Percentiles rank a stretch among this genome's conserved stretches.
These are phyloP conservation scores for Megalonaias nervosa DNA, from an alignment of 1,140 invertebrate genomes.

Conservation along the genomic window DNA sequence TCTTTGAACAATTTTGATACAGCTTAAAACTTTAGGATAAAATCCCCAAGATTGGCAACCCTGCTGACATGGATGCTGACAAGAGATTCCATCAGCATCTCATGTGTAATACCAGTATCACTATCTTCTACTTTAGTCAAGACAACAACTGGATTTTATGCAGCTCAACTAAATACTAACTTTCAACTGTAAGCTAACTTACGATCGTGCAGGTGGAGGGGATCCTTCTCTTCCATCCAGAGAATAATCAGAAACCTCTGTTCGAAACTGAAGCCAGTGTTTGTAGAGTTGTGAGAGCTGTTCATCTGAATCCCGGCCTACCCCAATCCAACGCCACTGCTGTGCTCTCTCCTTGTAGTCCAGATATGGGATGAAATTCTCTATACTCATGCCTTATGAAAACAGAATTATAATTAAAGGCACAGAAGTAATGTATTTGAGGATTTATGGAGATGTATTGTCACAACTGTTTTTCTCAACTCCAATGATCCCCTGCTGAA, in stretches of 20 bases:
- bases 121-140: background rate
- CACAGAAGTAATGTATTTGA: too few species aligned
- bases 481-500: too few species aligned
- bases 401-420: too few species aligned
- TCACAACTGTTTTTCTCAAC: too few species aligned
- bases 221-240: constrained; percentile 64
- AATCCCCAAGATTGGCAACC: too few species aligned
- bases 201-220: constrained; percentile 71
- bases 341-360: constrained; percentile 84
- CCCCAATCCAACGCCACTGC: constrained; percentile 95
- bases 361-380: constrained; percentile 93
- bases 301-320: constrained; percentile 91
- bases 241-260: constrained; percentile 59
- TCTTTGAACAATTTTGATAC: too few species aligned
- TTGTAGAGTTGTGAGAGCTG: constrained; percentile 83
- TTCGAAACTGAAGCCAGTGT: constrained; percentile 81
- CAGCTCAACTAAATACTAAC: background rate
- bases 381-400: constrained; percentile 78
- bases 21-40: too few species aligned
- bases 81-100: too few species aligned
- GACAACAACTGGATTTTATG: background rate
- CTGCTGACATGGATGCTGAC: too few species aligned
- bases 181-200: constrained; percentile 32
- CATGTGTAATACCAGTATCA: too few species aligned
- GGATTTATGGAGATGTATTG: too few species aligned